Conservation (phyloP, 2,888 invertebrate genomes). For the Ormia ochracea region DNA sequence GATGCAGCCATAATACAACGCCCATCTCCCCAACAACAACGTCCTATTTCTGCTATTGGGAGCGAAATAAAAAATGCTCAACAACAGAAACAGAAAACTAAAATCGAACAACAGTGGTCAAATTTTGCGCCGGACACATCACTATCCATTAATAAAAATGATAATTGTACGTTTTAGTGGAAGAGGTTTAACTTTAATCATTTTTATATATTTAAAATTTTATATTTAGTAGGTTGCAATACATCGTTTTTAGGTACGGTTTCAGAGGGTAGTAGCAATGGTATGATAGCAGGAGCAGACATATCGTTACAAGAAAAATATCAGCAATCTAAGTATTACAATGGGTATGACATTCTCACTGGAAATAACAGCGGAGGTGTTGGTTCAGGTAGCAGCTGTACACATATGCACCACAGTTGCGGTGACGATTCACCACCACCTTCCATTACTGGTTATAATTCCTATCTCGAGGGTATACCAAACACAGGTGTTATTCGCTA, state of each 20-base stretch:
- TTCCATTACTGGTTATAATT: slow-evolving; percentile 74
- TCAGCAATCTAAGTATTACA: slow-evolving; percentile 74
- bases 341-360: slow-evolving; percentile 74
- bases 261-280: slow-evolving; percentile 35
- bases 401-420: slow-evolving; percentile 72
- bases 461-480: slow-evolving; percentile 75
- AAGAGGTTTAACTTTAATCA: background rate
- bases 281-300: slow-evolving; percentile 11
- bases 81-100: slow-evolving; percentile 73
- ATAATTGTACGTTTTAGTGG: slow-evolving; percentile 49
- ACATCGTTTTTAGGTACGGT: slow-evolving; percentile 45
- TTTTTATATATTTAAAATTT: slow-evolving; percentile 25
- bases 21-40: slow-evolving; percentile 66
- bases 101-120: slow-evolving; percentile 68
- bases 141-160: slow-evolving; percentile 43
- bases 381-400: slow-evolving; percentile 49
- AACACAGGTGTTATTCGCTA: slow-evolving; percentile 75
- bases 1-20: slow-evolving; percentile 73
- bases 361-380: slow-evolving; percentile 53
- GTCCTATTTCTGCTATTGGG: slow-evolving; percentile 75
- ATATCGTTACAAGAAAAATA: slow-evolving; percentile 72
- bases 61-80: slow-evolving; percentile 74
- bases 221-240: slow-evolving; percentile 48
- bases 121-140: slow-evolving; percentile 50
- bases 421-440: slow-evolving; percentile 76